phyloP scores from a whole-genome alignment of 2,113 vertebrate species.

The Zosterops japonicus region DNA sequence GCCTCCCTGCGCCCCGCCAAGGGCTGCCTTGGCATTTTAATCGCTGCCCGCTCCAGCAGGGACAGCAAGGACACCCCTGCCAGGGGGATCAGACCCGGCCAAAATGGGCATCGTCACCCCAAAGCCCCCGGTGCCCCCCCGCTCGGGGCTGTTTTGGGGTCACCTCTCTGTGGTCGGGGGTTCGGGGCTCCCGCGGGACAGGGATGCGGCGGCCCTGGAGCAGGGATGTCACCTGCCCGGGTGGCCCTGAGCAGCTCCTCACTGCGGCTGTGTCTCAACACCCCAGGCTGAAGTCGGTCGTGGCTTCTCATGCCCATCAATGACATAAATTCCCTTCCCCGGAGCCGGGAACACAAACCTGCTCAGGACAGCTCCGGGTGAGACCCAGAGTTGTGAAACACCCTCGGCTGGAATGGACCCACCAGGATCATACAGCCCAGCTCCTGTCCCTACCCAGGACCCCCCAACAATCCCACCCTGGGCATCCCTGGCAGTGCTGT shows the following conservation, averaged over 20 bases:
- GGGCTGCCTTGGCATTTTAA: fast-evolving
- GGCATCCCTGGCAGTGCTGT: background rate
- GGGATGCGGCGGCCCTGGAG: background rate
- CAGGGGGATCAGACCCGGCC: fast-evolving
- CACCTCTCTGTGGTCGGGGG: too few relatives aligned
- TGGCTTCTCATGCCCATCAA: background rate
- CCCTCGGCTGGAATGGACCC: background rate
- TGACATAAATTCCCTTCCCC: background rate
- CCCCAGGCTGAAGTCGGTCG: fast-evolving
- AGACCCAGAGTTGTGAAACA: background rate
- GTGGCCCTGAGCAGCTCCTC: background rate
- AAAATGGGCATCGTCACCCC: fast-evolving
- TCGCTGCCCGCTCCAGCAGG: background rate
- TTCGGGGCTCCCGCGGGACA: background rate
- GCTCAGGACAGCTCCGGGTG: background rate
- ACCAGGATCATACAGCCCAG: fast-evolving
- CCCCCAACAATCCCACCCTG: background rate
- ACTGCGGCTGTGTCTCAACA: background rate
- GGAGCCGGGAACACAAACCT: background rate
- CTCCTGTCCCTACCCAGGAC: background rate
- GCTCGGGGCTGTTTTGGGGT: background rate
- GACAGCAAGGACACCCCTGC: background rate
- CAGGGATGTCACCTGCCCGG: background rate
- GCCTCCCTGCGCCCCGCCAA: fast-evolving
- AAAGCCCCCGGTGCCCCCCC: fast-evolving